Percentiles rank a stretch among this genome's conserved stretches.
phyloP scores from a whole-genome alignment of 2,797 vertebrate genomes.

The Toxotes lorentzi region DNA sequence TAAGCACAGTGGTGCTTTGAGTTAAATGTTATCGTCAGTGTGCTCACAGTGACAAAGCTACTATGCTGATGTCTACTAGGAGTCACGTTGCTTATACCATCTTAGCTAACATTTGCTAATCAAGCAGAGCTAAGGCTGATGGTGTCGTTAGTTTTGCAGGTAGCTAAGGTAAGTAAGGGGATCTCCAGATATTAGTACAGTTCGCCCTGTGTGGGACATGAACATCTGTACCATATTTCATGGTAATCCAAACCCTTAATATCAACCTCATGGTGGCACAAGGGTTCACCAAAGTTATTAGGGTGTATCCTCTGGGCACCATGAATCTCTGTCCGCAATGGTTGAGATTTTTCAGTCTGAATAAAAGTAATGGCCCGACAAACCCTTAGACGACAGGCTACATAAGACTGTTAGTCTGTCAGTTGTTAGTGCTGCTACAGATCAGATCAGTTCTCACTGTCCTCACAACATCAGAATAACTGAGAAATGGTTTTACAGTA shows the following conservation, averaged over 20 bases:
- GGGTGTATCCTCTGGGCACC: background rate
- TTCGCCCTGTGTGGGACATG: background rate
- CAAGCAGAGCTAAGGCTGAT: background rate
- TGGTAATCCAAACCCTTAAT: background rate
- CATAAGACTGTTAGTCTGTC: background rate
- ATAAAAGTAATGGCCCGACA: background rate
- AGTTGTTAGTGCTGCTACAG: background rate
- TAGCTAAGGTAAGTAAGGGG: background rate
- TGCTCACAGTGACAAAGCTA: no score
- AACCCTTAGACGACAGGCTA: background rate
- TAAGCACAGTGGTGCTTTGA: background rate
- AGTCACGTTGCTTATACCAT: background rate
- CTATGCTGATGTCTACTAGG: no score
- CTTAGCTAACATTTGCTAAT: background rate
- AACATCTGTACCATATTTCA: background rate
- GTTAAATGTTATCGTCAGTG: background rate
- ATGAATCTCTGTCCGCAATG: background rate
- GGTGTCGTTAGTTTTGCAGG: background rate
- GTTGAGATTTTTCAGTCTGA: background rate
- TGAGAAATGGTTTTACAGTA: conserved; percentile 11
- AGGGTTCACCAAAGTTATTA: background rate
- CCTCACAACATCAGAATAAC: conserved; percentile 9
- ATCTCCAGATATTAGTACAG: background rate
- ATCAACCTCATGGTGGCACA: background rate
- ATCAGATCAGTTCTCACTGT: conserved; percentile 8